Percentiles rank a stretch among this genome's conserved stretches.
Evolutionary conservation across 2,888 invertebrate species (phyloP).

Genomic region (Escarpia spicata): DNA sequence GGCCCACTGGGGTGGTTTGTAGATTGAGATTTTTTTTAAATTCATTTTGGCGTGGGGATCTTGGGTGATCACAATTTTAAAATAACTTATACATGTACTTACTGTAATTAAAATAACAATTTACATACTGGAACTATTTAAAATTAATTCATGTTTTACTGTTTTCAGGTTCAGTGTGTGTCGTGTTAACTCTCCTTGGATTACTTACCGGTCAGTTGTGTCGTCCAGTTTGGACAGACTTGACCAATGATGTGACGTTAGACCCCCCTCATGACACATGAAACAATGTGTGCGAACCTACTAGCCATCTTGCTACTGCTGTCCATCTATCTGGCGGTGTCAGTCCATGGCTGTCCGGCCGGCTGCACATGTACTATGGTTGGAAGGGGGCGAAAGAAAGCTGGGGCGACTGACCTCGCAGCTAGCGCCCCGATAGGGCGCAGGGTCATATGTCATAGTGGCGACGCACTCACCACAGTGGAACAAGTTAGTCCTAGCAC

Average conservation of each 20-base stretch:
- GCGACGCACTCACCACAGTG: background rate
- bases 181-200: slow-evolving; percentile 1
- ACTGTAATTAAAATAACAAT: no score
- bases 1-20: no score
- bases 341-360: background rate
- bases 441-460: background rate
- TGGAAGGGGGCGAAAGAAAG: background rate
- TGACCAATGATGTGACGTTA: background rate
- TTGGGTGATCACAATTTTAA: no score
- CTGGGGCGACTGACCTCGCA: background rate
- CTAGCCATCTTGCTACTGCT: background rate
- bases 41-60: no score
- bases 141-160: background rate
- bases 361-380: background rate
- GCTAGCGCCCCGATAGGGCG: background rate
- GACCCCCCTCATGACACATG: background rate
- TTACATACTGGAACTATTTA: no score
- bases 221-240: background rate
- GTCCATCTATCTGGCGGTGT: background rate
- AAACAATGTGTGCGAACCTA: background rate
- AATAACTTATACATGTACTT: no score
- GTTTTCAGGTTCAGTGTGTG: background rate
- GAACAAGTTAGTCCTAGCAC: background rate
- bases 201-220: background rate
- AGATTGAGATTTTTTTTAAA: no score